Base-by-base conservation (phyloP, 2,888 invertebrate species). In the Schizotus pectinicornis region DNA sequence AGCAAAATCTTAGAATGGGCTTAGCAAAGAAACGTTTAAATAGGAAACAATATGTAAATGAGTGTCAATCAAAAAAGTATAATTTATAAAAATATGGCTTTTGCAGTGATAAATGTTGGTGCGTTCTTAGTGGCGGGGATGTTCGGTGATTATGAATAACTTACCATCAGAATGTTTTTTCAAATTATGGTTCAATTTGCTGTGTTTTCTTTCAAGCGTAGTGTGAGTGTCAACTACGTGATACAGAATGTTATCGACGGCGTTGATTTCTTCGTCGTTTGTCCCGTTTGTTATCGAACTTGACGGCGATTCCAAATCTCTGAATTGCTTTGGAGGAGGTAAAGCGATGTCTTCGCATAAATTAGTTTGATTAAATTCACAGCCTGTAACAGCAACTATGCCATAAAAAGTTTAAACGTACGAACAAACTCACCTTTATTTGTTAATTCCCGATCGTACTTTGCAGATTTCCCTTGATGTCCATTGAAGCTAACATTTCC, bases 281-380 rank as follows among this genome's bases (percentile, higher is more conserved):
- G 63, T 80, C 73, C 69, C 72, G 42, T 72, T 74, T 5, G 70
- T 68, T 35, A 72, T 55, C 5, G 74, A 73, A 62, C 70, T 72
- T 7, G 71, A 65, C 6, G 91, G 91, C 36, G 90, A 88, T 12
- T 90, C 88, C 45, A 87, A 88, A 78, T 92, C 92, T 76, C 91
- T 86, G 72, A 93, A 93, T 79, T 92, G 91, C 73, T 91, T 90
- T 1, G 93, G 93, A 0, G 93, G 93, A 30, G 91, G 92, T 59
- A 89, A 78, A 35, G 75, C 72, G 47, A 74, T 66, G 41, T 71
- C 71, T 32, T 74, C 73, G 33, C 64, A 67, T 50, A 70, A 59
- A 64, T 64, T 68, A 59, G 59, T 69, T 71, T 72, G 69, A 68
- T 66, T 73, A 58, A 64, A 62, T 62, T 75, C 75, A 75, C 74